Conservation (phyloP, 1,140 invertebrate genomes). For the Hermetia illucens region DNA sequence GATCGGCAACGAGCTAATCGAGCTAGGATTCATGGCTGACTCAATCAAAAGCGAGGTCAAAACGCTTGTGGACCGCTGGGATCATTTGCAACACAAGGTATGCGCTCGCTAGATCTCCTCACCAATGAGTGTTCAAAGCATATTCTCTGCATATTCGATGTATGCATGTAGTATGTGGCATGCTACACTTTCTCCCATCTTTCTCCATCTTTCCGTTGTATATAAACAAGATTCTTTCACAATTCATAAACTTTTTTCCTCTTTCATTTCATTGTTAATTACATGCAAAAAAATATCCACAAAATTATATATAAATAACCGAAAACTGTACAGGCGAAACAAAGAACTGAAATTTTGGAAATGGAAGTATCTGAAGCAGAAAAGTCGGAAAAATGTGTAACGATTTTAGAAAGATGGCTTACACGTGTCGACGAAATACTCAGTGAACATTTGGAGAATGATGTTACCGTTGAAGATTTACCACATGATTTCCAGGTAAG, state of each 20-base stretch:
- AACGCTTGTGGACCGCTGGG: conserved; percentile 49
- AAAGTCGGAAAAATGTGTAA: conserved; percentile 58
- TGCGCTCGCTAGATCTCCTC: no score
- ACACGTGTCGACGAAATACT: conserved; percentile 52
- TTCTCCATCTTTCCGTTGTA: not conserved
- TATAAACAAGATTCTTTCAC: no score
- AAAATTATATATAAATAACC: no score
- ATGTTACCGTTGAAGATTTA: conserved; percentile 64
- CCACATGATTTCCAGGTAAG: conserved; percentile 65
- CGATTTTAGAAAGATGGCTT: conserved; percentile 65
- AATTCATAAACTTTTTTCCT: no score
- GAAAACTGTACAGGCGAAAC: conserved; percentile 55
- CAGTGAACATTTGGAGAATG: conserved; percentile 59
- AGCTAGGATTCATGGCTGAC: conserved; percentile 60
- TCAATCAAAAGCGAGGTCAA: conserved; percentile 56
- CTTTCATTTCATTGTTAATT: no score
- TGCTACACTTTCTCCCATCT: not conserved
- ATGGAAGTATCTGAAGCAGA: conserved; percentile 62
- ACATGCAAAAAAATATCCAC: no score
- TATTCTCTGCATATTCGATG: not conserved
- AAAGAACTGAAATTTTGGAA: conserved; percentile 57
- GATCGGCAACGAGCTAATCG: conserved; percentile 55
- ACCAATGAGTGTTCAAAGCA: no score
- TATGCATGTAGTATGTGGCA: not conserved
- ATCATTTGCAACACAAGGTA: conserved; percentile 50